Conservation (phyloP, 1,140 invertebrate genomes). For the Sitophilus oryzae region DNA sequence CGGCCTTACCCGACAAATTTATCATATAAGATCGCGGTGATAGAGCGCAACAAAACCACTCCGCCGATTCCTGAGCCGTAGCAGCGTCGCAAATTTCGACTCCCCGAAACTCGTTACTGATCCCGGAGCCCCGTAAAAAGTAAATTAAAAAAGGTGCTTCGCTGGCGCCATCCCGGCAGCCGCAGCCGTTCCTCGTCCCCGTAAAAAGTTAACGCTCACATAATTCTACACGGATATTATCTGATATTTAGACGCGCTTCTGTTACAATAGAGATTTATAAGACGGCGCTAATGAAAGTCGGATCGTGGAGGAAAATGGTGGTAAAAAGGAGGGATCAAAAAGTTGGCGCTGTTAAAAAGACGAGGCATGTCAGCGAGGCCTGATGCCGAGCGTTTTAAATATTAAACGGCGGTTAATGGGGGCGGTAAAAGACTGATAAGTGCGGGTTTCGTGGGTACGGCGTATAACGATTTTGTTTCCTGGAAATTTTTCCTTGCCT, state of each 20-base stretch:
- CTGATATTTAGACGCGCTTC: slow-evolving; percentile 35
- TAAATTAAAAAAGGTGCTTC: not conserved
- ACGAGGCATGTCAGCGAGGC: slow-evolving; percentile 36
- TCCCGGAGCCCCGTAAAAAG: not conserved
- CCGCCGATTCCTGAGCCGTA: not conserved
- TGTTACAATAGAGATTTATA: slow-evolving; percentile 42
- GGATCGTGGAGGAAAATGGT: too few species aligned
- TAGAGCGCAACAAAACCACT: not conserved
- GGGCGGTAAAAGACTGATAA: slow-evolving; percentile 40
- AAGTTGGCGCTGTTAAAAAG: slow-evolving; percentile 41
- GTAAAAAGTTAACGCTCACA: slow-evolving; percentile 38
- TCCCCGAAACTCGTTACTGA: not conserved
- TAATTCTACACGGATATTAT: slow-evolving; percentile 40
- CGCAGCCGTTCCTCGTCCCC: too few species aligned
- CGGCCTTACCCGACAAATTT: not conserved
- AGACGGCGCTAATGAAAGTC: slow-evolving; percentile 40
- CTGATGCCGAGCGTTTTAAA: slow-evolving; percentile 36
- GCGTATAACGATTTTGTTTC: slow-evolving; percentile 18
- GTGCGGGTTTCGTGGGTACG: slow-evolving; percentile 32
- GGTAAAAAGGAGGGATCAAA: too few species aligned
- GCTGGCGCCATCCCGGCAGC: too few species aligned
- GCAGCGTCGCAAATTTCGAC: too few species aligned
- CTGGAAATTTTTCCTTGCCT: not conserved
- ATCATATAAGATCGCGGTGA: not conserved
- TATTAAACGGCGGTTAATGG: slow-evolving; percentile 35